Percentiles rank a stretch among this genome's conserved stretches.
These are phyloP conservation scores for Mythimna vitellina DNA, from an alignment of 2,888 invertebrate genomes.

Conservation along the genomic window DNA sequence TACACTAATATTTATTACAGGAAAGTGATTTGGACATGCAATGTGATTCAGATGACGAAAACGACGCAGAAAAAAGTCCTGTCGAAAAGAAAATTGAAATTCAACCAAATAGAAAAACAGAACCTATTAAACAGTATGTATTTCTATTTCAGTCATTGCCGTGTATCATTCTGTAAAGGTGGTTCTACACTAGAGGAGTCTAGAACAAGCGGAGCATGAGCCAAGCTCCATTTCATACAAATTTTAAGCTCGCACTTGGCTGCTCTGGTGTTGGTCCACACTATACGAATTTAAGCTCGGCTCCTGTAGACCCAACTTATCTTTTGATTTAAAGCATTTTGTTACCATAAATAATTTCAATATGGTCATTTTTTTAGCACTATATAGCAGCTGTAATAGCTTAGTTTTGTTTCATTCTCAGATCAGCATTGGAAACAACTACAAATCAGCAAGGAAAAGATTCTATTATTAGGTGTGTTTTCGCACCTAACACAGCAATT, in stretches of 20 bases:
- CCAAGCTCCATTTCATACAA: too few relatives aligned
- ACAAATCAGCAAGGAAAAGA: conserved; percentile 54
- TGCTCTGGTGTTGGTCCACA: too few relatives aligned
- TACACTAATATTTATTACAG: conserved; percentile 69
- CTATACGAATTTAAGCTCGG: too few relatives aligned
- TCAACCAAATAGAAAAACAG: conserved; percentile 76
- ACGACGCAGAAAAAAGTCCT: conserved; percentile 77
- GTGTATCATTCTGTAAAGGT: neutral
- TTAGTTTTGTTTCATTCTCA: conserved; percentile 43
- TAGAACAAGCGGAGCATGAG: too few relatives aligned
- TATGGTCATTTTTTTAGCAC: neutral
- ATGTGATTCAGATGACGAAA: conserved; percentile 87
- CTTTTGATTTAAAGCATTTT: neutral
- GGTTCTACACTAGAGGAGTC: too few relatives aligned
- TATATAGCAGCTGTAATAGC: conserved; percentile 18
- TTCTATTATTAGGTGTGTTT: conserved; percentile 57
- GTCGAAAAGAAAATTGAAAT: conserved; percentile 82
- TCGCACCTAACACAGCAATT: conserved; percentile 23
- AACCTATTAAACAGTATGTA: conserved; percentile 92
- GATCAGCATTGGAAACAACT: conserved; percentile 39
- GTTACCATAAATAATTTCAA: neutral
- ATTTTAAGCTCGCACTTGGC: too few relatives aligned
- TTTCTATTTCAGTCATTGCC: neutral
- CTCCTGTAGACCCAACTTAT: too few relatives aligned
- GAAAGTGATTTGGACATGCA: conserved; percentile 90